These are phyloP conservation scores for Monochamus saltuarius DNA, from an alignment of 1,140 invertebrate species.

Conservation along the genomic window DNA sequence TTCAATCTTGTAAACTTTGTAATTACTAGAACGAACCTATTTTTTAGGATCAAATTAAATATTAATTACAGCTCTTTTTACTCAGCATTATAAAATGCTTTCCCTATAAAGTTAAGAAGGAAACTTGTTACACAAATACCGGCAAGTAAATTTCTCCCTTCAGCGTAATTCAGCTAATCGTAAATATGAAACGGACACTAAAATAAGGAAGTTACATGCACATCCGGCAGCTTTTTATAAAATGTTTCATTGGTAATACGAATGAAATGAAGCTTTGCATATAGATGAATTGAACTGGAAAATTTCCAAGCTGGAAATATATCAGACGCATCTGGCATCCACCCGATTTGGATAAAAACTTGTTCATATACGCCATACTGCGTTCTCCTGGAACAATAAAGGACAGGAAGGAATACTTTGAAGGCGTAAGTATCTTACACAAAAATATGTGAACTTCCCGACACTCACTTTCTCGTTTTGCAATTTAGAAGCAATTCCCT, in stretches of 20 bases:
- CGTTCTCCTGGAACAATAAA: background rate
- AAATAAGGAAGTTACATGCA: too few species aligned
- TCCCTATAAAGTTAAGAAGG: too few species aligned
- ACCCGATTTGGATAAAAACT: conserved; percentile 2
- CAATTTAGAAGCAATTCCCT: background rate
- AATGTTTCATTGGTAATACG: conserved; percentile 5
- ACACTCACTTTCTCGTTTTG: background rate
- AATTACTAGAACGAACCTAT: too few species aligned
- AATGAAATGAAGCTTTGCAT: conserved; percentile 3
- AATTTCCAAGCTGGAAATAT: conserved; percentile 1
- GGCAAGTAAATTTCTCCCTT: too few species aligned
- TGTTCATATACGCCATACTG: conserved; percentile 5
- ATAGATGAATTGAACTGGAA: conserved; percentile 4
- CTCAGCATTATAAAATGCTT: too few species aligned
- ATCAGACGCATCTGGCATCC: conserved; percentile 6
- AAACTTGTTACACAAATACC: too few species aligned
- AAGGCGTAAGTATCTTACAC: background rate
- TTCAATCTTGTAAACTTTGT: too few species aligned
- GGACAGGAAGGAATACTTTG: background rate
- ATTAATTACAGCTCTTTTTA: too few species aligned
- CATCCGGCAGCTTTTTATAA: too few species aligned
- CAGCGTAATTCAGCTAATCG: too few species aligned
- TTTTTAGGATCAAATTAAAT: too few species aligned
- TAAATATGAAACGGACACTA: too few species aligned
- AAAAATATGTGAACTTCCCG: background rate